Evolutionary conservation across 1,140 invertebrate species (phyloP).

Genomic region (Chionoecetes opilio): DNA sequence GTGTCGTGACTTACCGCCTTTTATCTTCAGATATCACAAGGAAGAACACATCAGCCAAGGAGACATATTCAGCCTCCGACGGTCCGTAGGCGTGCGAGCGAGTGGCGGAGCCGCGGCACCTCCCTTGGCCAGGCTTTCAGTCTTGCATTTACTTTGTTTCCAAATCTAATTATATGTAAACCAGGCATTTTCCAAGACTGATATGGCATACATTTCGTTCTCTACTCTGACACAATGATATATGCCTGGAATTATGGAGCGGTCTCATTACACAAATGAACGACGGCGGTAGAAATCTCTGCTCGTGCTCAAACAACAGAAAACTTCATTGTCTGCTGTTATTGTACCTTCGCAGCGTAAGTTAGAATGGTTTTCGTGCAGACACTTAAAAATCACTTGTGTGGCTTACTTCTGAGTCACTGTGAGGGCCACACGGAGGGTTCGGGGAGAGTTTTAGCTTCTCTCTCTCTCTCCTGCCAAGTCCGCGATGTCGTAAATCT

Average conservation of each 20-base stretch:
- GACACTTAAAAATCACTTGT: not conserved
- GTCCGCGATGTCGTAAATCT: constrained; percentile 72
- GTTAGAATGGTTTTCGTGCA: not conserved
- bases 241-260: not conserved
- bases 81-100: not conserved
- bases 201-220: not conserved
- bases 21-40: not conserved
- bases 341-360: not conserved
- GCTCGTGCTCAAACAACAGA: not conserved
- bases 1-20: no score
- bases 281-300: not conserved
- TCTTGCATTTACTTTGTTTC: not conserved
- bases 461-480: constrained; percentile 67
- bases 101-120: not conserved
- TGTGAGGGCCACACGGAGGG: constrained; percentile 58
- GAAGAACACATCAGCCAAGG: not conserved
- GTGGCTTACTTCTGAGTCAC: constrained; percentile 35
- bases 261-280: not conserved
- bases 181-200: not conserved
- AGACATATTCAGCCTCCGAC: not conserved
- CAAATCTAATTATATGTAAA: not conserved
- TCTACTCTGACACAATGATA: constrained; percentile 6
- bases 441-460: constrained; percentile 40
- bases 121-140: not conserved
- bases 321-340: not conserved